These are phyloP conservation scores for Glyptemys insculpta DNA, from an alignment of 2,797 vertebrate species.

Conservation along the genomic window DNA sequence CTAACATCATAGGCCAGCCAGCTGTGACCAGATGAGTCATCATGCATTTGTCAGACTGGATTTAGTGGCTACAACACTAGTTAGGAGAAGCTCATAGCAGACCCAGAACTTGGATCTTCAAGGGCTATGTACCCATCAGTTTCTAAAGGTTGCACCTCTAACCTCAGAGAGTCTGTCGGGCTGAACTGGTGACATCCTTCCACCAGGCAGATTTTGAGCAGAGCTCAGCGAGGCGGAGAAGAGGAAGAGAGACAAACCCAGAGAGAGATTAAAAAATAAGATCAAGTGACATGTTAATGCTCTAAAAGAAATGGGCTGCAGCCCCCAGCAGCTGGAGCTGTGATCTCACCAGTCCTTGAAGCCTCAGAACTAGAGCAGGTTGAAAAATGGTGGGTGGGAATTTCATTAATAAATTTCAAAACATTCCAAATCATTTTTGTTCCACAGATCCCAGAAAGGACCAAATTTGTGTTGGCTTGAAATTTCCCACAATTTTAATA, in stretches of 20 bases:
- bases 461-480: background rate
- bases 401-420: background rate
- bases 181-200: background rate
- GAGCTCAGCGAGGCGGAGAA: background rate
- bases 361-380: background rate
- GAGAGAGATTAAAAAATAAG: background rate
- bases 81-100: background rate
- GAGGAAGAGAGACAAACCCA: background rate
- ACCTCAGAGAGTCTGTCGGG: background rate
- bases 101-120: accelerated
- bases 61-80: background rate
- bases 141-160: background rate
- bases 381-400: background rate
- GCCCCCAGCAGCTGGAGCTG: background rate
- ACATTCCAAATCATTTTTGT: background rate
- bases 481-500: background rate
- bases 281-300: background rate
- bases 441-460: background rate
- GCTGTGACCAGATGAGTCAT: constrained; percentile 37
- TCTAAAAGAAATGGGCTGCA: background rate
- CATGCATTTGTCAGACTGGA: background rate
- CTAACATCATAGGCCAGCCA: background rate
- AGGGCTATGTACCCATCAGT: accelerated
- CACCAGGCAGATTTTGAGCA: background rate
- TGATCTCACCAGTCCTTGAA: background rate